phyloP scores from a whole-genome alignment of 2,888 invertebrate species.

The Tipula lateralis region DNA sequence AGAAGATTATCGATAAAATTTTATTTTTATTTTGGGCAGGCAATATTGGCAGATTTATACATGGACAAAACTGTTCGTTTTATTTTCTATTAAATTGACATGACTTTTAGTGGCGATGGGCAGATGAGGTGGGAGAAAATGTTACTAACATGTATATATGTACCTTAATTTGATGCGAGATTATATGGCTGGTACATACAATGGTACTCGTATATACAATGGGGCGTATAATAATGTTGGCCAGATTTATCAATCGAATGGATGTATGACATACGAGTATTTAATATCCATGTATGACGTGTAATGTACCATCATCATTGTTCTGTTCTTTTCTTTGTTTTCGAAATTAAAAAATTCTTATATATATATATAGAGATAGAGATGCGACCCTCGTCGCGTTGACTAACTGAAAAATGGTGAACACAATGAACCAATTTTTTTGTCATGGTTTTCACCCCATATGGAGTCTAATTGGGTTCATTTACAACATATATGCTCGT shows the following conservation, averaged over 20 bases:
- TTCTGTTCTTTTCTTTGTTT: neutral
- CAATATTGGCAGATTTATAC: neutral
- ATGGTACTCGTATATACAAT: neutral
- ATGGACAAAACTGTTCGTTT: neutral
- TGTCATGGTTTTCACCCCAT: neutral
- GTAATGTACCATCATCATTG: neutral
- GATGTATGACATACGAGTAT: neutral
- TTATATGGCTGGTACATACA: neutral
- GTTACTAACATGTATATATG: neutral
- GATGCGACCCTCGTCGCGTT: neutral
- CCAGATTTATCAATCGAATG: neutral
- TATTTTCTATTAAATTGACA: neutral
- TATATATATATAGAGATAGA: too few species aligned
- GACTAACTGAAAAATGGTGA: neutral
- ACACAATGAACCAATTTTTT: neutral
- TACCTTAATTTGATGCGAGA: neutral
- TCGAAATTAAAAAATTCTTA: neutral
- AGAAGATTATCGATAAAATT: conserved; percentile 15
- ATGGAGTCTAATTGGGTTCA: neutral
- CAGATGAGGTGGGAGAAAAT: neutral
- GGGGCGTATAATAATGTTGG: neutral
- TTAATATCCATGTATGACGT: neutral
- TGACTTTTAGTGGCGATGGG: neutral
- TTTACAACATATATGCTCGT: neutral
- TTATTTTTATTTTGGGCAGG: neutral